A percentile compares a stretch with the other conserved stretches of the same genome.
phyloP scores from a whole-genome alignment of 2,888 invertebrate species.

The Monoplex corrugatus region DNA sequence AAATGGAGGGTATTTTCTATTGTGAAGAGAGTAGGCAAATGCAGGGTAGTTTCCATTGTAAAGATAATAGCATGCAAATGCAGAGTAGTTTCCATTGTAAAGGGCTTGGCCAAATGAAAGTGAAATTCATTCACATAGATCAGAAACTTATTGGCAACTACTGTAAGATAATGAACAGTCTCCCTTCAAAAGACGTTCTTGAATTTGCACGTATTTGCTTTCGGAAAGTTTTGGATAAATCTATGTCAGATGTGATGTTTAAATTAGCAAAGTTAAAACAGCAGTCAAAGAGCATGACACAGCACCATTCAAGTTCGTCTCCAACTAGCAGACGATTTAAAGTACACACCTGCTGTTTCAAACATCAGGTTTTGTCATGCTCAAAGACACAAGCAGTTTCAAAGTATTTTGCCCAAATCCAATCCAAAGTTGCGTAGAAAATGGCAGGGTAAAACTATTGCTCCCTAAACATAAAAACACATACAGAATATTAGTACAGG shows the following conservation, averaged over 20 bases:
- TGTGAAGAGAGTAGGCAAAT: too few relatives aligned
- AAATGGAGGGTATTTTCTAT: too few relatives aligned
- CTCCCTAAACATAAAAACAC: not conserved
- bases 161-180: not conserved
- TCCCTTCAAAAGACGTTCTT: not conserved
- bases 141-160: not conserved
- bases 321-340: too few relatives aligned
- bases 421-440: not conserved
- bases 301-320: too few relatives aligned
- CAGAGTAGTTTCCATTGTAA: too few relatives aligned
- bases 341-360: too few relatives aligned
- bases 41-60: too few relatives aligned
- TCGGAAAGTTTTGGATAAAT: not conserved
- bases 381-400: not conserved
- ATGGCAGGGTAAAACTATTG: not conserved
- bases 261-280: not conserved
- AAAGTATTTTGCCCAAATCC: not conserved
- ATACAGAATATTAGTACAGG: too few relatives aligned
- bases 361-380: too few relatives aligned
- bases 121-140: not conserved
- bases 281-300: not conserved
- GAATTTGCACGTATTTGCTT: not conserved
- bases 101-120: not conserved
- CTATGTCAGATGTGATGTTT: not conserved
- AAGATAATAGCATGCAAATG: too few relatives aligned